Base-by-base conservation (phyloP, 2,888 invertebrate species). In the Ariolimax columbianus region DNA sequence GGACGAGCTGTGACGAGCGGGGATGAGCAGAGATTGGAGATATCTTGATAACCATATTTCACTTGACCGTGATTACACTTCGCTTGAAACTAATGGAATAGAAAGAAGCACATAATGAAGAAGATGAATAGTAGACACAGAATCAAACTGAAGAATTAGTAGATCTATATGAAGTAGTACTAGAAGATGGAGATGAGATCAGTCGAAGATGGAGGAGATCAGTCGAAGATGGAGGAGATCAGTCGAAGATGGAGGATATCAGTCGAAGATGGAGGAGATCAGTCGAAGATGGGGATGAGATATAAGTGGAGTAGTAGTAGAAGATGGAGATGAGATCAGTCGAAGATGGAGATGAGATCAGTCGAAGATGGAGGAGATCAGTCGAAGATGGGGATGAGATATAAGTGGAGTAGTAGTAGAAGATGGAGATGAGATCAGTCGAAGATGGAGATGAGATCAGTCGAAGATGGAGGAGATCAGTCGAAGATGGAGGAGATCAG, bases 101-200 rank as follows among this genome's bases (percentile, higher is more conserved):
- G n/a, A n/a, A n/a, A n/a, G n/a, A n/a, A n/a, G n/a, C n/a, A n/a
- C n/a, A n/a, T n/a, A n/a, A n/a, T n/a, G n/a, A n/a, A n/a, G n/a
- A n/a, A n/a, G n/a, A n/a, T n/a, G n/a, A n/a, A n/a, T n/a, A n/a
- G n/a, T n/a, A n/a, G n/a, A n/a, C n/a, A n/a, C n/a, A n/a, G n/a
- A n/a, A 51, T 9, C 51, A 72, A n/a, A 81, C n/a, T 19, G 66
- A 19, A 19, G 33, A n/a, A 51, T 23, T 72, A 43, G 72, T n/a
- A 82, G 70, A 82, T n/a, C 43, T 26, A 72, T n/a, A 82, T 38
- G 14, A 33, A 82, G 70, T 47, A 33, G 55, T 6, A 72, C 30
- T 72, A 43, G 72, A 33, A 82, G 43, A 82, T 2, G 73, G 72
- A 73, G 55, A 82, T 43, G 51, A n/a, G 73, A 43, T 55, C n/a